Percentiles rank a stretch among this genome's conserved stretches.
phyloP scores from a whole-genome alignment of 2,113 vertebrate species.

The Phaetusa simplex region DNA sequence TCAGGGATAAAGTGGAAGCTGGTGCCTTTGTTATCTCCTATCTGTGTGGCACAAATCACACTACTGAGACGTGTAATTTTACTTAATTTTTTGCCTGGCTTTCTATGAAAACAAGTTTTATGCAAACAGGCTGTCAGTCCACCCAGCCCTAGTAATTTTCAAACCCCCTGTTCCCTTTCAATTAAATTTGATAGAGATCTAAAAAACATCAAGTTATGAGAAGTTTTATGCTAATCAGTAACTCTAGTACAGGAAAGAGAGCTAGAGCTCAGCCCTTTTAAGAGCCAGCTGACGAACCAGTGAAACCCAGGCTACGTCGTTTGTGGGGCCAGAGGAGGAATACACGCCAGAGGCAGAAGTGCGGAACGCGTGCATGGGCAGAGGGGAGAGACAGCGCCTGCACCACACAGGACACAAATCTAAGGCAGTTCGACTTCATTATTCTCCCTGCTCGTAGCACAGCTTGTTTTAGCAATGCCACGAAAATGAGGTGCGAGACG shows the following conservation, averaged over 20 bases:
- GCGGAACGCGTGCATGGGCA: accelerated
- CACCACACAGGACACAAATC: neutral
- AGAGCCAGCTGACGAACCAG: neutral
- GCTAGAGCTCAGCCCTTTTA: neutral
- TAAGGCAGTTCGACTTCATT: neutral
- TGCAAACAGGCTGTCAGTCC: neutral
- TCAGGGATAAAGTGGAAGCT: neutral
- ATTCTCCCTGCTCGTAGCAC: neutral
- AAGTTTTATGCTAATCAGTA: neutral
- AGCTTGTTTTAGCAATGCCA: neutral
- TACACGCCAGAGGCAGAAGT: neutral
- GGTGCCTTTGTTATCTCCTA: neutral
- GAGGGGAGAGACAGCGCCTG: neutral
- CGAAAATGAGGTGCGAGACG: neutral
- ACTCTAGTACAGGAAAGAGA: accelerated
- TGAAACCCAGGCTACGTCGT: neutral
- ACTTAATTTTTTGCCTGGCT: neutral
- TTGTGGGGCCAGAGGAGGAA: neutral
- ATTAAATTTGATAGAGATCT: neutral
- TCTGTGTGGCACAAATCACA: neutral
- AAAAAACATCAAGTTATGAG: neutral
- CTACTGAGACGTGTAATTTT: neutral
- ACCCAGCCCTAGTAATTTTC: neutral
- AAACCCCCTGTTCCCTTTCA: neutral
- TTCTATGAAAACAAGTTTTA: neutral